These are phyloP conservation scores for Bothrops jararaca DNA, from an alignment of 2,113 vertebrate species.

Conservation along the genomic window DNA sequence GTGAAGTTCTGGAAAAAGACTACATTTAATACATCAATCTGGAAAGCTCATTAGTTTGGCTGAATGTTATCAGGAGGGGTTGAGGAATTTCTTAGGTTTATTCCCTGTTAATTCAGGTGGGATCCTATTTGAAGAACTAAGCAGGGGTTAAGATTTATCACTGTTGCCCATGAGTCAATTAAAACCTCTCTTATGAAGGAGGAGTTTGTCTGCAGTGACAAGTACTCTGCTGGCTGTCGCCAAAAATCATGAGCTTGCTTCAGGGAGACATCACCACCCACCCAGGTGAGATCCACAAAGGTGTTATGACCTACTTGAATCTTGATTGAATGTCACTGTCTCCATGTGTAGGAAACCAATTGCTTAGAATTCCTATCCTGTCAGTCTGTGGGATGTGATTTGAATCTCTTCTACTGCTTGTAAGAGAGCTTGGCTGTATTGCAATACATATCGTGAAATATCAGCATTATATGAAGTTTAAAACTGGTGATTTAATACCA, in stretches of 20 bases:
- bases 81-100: conserved; percentile 43
- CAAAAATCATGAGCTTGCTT: conserved; percentile 74
- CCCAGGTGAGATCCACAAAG: conserved; percentile 75
- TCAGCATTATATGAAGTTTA: conserved; percentile 51
- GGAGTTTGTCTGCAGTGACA: conserved; percentile 76
- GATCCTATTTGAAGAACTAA: conserved; percentile 58
- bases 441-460: conserved; percentile 61
- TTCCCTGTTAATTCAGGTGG: conserved; percentile 45
- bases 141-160: conserved; percentile 54
- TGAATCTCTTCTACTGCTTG: conserved; percentile 66
- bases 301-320: conserved; percentile 80
- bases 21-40: background rate
- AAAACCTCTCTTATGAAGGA: conserved; percentile 64
- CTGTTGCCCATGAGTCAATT: conserved; percentile 61
- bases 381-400: conserved; percentile 75
- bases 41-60: conserved; percentile 4
- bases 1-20: background rate
- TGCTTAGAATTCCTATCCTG: conserved; percentile 76
- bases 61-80: conserved; percentile 24
- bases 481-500: conserved; percentile 45
- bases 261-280: conserved; percentile 75
- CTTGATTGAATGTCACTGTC: conserved; percentile 74
- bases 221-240: conserved; percentile 70
- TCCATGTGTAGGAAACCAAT: conserved; percentile 76
- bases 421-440: conserved; percentile 50